Conservation (phyloP, 2,888 invertebrate genomes). For the Galerucella nymphaeae region DNA sequence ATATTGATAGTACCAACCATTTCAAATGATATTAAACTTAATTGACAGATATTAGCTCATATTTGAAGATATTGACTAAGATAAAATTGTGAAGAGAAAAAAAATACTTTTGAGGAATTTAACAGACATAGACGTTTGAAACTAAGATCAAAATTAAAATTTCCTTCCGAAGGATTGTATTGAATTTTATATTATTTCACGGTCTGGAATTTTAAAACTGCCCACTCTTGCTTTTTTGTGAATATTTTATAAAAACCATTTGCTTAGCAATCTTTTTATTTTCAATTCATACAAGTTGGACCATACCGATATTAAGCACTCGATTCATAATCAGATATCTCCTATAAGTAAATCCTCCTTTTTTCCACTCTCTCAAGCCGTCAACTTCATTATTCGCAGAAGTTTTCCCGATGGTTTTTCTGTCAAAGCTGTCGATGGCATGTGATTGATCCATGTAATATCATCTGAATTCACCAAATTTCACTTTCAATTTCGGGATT, state of each 20-base stretch:
- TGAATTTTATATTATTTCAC: not conserved
- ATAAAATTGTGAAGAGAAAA: not conserved
- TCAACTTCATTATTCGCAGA: too few relatives aligned
- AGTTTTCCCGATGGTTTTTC: too few relatives aligned
- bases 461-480: too few relatives aligned
- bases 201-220: not conserved
- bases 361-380: too few relatives aligned
- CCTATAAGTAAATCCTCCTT: too few relatives aligned
- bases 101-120: conserved; percentile 5
- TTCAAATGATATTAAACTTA: conserved; percentile 19
- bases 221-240: not conserved
- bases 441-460: too few relatives aligned
- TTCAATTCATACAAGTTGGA: not conserved
- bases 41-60: conserved; percentile 16
- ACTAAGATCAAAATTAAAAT: conserved; percentile 8
- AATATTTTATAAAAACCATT: not conserved
- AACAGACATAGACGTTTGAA: conserved; percentile 12
- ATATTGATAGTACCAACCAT: not conserved
- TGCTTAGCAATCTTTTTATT: not conserved
- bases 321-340: too few relatives aligned
- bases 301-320: too few relatives aligned
- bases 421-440: too few relatives aligned
- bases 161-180: not conserved
- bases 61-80: not conserved
- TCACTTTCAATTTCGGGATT: too few relatives aligned